Conservation (phyloP, 2,888 invertebrate species). For the Metallyticus violacea region DNA sequence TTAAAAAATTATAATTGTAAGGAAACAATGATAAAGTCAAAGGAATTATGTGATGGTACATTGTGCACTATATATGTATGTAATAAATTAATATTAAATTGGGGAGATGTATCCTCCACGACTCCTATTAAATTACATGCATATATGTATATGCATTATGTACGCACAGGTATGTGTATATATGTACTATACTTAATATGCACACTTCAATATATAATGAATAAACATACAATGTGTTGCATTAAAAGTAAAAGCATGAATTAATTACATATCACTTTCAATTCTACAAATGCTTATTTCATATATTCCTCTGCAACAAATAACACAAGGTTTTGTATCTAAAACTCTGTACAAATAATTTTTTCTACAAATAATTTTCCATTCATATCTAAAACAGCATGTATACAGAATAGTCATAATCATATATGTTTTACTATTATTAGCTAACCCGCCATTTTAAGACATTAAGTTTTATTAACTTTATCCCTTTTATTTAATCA, state of each 20-base stretch:
- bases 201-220: background rate
- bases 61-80: background rate
- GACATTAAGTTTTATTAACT: background rate
- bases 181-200: background rate
- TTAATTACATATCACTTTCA: background rate
- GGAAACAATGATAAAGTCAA: background rate
- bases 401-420: too few relatives aligned
- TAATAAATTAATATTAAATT: background rate
- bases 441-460: background rate
- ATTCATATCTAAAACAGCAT: background rate
- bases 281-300: background rate
- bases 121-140: background rate
- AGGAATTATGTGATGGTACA: background rate
- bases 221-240: background rate
- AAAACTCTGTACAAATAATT: background rate
- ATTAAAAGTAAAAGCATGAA: background rate
- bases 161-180: background rate
- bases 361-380: background rate
- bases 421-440: background rate
- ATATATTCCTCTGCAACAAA: background rate
- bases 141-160: background rate
- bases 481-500: background rate
- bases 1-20: background rate
- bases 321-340: background rate
- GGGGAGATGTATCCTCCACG: background rate